Conservation (phyloP, 2,113 vertebrate genomes). For the Alligator mississippiensis region DNA sequence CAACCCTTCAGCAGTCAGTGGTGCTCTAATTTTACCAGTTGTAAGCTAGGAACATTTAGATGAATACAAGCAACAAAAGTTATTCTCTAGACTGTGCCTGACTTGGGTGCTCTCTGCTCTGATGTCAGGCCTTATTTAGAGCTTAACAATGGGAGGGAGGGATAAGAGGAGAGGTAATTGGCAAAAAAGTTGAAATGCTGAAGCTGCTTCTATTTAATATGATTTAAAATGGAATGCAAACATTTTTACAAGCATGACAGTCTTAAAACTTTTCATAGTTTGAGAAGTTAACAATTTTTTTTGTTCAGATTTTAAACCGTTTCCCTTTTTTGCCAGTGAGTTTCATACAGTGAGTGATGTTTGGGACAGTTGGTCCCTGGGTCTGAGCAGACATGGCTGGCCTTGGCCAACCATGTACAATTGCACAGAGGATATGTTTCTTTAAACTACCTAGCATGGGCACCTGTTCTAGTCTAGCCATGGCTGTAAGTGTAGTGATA, state of each 20-base stretch:
- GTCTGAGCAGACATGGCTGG: background rate
- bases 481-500: no score
- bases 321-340: background rate
- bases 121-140: background rate
- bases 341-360: background rate
- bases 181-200: background rate
- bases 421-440: no score
- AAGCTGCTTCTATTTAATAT: background rate
- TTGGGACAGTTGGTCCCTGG: background rate
- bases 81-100: constrained; percentile 16
- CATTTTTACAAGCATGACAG: no score
- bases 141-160: constrained; percentile 11
- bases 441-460: no score
- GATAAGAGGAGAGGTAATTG: background rate
- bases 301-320: background rate
- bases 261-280: background rate
- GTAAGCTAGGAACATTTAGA: background rate
- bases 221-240: background rate
- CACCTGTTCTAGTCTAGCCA: no score
- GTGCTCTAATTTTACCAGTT: background rate
- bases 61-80: background rate
- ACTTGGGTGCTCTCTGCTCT: constrained; percentile 15
- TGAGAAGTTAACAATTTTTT: background rate
- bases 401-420: no score
- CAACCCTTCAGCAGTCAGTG: constrained; percentile 11